Evolutionary conservation across 2,888 invertebrate species (phyloP).

Genomic region (Eledona agricola): DNA sequence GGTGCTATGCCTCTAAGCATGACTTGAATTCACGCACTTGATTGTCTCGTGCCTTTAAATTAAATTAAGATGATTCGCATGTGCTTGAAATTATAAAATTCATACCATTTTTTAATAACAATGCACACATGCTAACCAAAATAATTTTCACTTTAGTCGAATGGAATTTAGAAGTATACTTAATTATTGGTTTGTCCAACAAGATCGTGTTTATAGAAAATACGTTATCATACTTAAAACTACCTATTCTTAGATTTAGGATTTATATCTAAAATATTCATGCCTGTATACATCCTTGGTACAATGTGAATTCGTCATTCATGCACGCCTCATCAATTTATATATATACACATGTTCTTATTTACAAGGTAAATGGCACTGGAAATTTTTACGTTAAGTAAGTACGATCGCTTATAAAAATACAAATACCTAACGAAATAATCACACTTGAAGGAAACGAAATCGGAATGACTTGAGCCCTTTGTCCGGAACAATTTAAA

Average conservation of each 20-base stretch:
- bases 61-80: constrained; percentile 46
- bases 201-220: constrained; percentile 53
- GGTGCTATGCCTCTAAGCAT: constrained; percentile 51
- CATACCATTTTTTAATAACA: constrained; percentile 30
- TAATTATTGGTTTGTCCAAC: constrained; percentile 44
- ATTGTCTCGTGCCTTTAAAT: constrained; percentile 60
- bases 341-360: constrained; percentile 41
- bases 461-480: constrained; percentile 20
- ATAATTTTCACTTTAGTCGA: constrained; percentile 36
- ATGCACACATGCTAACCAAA: constrained; percentile 43
- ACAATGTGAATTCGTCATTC: constrained; percentile 48
- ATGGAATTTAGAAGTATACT: constrained; percentile 35
- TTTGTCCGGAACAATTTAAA: constrained; percentile 18
- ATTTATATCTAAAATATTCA: constrained; percentile 57
- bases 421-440: constrained; percentile 40
- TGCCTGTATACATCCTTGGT: constrained; percentile 59
- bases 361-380: constrained; percentile 52
- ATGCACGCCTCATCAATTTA: no score
- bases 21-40: constrained; percentile 59
- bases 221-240: constrained; percentile 46
- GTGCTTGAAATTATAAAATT: constrained; percentile 38
- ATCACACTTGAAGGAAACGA: constrained; percentile 22
- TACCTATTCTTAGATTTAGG: constrained; percentile 39
- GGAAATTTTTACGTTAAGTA: constrained; percentile 48
- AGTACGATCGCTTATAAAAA: constrained; percentile 43